phyloP scores from a whole-genome alignment of 2,888 invertebrate genomes.

The Drosophila recens region DNA sequence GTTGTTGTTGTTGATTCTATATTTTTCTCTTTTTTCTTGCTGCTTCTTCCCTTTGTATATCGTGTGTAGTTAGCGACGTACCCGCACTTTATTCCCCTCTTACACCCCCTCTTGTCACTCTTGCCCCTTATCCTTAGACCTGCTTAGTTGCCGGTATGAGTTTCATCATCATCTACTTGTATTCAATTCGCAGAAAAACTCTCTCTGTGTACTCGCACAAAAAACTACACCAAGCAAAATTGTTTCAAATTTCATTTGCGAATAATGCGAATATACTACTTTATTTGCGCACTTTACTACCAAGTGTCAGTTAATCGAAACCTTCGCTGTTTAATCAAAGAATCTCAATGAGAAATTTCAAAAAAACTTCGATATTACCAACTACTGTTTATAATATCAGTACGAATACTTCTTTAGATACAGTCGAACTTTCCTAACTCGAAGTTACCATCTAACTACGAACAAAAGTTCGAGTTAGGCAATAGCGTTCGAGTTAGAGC shows the following conservation, averaged over 20 bases:
- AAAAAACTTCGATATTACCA: too few species aligned
- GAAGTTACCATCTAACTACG: too few species aligned
- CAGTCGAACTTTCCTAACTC: too few species aligned
- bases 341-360: too few species aligned
- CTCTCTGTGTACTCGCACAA: conserved; percentile 69
- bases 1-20: conserved; percentile 32
- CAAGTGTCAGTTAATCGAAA: too few species aligned
- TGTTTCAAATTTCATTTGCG: too few species aligned
- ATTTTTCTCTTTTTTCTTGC: conserved; percentile 8
- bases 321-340: too few species aligned
- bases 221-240: conserved; percentile 26
- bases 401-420: too few species aligned
- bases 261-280: background rate
- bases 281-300: background rate
- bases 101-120: background rate
- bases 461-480: too few species aligned
- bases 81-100: conserved; percentile 9
- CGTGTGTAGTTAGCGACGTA: conserved; percentile 7
- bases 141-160: conserved; percentile 74
- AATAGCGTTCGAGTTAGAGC: too few species aligned
- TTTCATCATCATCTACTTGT: conserved; percentile 80
- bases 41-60: conserved; percentile 23
- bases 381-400: too few species aligned
- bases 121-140: conserved; percentile 23
- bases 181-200: conserved; percentile 67